These are phyloP conservation scores for Tachuris rubrigastra DNA, from an alignment of 2,113 vertebrate species.

Conservation along the genomic window DNA sequence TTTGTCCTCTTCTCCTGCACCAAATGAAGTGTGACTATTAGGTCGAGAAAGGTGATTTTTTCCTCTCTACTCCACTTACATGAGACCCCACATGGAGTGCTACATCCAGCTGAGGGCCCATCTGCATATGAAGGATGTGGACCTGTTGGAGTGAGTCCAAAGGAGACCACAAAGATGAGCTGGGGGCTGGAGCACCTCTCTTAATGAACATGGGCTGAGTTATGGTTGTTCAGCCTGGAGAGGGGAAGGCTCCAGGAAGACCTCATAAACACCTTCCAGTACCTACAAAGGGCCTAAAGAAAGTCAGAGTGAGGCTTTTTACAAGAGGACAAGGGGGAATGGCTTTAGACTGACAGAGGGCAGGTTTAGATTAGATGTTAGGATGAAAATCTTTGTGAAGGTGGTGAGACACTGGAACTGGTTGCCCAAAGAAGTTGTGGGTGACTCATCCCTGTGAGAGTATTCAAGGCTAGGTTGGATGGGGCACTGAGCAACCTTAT, in stretches of 20 bases:
- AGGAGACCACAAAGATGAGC: neutral
- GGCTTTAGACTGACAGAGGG: neutral
- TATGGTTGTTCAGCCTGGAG: neutral
- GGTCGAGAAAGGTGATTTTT: neutral
- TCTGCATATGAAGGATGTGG: neutral
- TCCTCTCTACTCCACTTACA: too few relatives aligned
- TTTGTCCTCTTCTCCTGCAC: neutral
- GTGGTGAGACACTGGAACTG: neutral
- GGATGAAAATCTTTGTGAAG: neutral
- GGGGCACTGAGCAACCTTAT: neutral
- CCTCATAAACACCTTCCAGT: rapidly evolving
- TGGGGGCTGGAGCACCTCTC: neutral
- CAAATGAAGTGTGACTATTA: neutral
- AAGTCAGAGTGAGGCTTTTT: neutral
- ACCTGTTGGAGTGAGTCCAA: neutral
- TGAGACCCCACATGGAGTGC: neutral
- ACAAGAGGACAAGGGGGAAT: neutral
- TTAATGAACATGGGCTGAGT: neutral
- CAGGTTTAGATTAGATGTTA: neutral
- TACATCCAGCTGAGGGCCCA: neutral
- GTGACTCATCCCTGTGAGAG: neutral
- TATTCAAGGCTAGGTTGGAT: neutral
- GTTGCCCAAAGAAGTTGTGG: neutral
- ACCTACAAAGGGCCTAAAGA: neutral
- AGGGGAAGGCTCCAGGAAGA: neutral